Evolutionary conservation across 2,888 invertebrate genomes (phyloP).

Genomic region (Drosophila histrio): DNA sequence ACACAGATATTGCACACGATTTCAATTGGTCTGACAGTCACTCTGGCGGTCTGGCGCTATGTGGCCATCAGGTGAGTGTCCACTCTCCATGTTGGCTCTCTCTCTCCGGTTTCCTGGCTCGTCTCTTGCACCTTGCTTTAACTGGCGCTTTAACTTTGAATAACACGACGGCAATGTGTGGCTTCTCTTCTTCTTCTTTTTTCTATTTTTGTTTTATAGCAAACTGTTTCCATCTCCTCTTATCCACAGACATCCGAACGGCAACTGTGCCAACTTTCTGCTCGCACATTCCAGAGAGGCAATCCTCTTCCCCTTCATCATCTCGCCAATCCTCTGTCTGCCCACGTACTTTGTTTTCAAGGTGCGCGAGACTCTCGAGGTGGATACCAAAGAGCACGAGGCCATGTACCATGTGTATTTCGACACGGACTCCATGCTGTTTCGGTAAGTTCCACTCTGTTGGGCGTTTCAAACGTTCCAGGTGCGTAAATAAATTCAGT

Average conservation of each 20-base stretch:
- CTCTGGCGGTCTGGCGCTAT: slow-evolving; percentile 96
- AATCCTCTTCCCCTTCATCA: slow-evolving; percentile 90
- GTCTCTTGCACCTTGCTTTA: slow-evolving; percentile 5
- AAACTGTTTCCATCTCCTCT: slow-evolving; percentile 72
- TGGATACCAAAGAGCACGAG: slow-evolving; percentile 68
- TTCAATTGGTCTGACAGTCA: slow-evolving; percentile 96
- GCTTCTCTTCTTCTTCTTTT: slow-evolving; percentile 44
- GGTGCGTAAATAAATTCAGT: too few species aligned
- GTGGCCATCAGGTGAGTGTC: slow-evolving; percentile 90
- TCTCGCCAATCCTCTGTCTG: slow-evolving; percentile 92
- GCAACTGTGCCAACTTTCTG: slow-evolving; percentile 90
- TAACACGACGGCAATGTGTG: slow-evolving; percentile 58
- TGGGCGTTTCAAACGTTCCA: too few species aligned
- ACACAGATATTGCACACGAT: slow-evolving; percentile 95
- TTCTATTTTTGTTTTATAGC: slow-evolving; percentile 55
- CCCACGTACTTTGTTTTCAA: slow-evolving; percentile 92
- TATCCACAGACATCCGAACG: slow-evolving; percentile 90
- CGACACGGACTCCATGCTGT: slow-evolving; percentile 80
- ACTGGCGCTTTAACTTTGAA: slow-evolving; percentile 31
- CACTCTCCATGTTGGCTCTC: neutral
- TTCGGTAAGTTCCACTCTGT: slow-evolving; percentile 83
- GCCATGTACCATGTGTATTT: slow-evolving; percentile 82
- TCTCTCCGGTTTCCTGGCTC: neutral
- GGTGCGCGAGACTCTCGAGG: slow-evolving; percentile 83
- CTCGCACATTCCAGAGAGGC: slow-evolving; percentile 91